A percentile compares a stretch with the other conserved stretches of the same genome.
phyloP scores from a whole-genome alignment of 2,797 vertebrate species.

The Eidolon dupreanum region DNA sequence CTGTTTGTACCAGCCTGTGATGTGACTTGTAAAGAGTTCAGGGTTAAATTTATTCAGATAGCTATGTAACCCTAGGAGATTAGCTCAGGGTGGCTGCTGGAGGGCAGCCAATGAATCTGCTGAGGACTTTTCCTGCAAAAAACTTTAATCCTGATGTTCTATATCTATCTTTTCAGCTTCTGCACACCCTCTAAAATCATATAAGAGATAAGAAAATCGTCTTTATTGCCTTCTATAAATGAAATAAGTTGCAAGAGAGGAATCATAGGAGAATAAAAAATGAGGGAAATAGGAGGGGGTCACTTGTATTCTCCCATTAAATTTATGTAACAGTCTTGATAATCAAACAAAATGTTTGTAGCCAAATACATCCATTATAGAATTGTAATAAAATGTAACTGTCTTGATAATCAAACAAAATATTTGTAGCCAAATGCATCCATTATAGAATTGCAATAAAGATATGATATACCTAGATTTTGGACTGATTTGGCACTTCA shows the following conservation, averaged over 20 bases:
- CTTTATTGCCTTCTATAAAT: not conserved
- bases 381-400: not conserved
- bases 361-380: not conserved
- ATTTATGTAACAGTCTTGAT: not conserved
- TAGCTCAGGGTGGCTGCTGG: not conserved
- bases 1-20: not conserved
- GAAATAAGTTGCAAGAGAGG: not conserved
- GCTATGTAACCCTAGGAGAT: not conserved
- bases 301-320: not conserved
- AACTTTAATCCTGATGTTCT: not conserved
- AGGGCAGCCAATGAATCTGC: not conserved
- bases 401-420: not conserved
- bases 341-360: not conserved
- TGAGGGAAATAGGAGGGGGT: not conserved
- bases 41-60: not conserved
- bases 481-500: not conserved
- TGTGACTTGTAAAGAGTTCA: not conserved
- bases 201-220: not conserved
- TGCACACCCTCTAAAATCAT: not conserved
- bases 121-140: not conserved
- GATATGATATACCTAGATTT: not conserved
- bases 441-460: not conserved
- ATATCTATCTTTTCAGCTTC: not conserved
- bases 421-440: not conserved
- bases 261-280: not conserved